Percentiles rank a stretch among this genome's conserved stretches.
Conservation (phyloP, 2,797 vertebrate genomes). For the Eleutherodactylus coqui region DNA sequence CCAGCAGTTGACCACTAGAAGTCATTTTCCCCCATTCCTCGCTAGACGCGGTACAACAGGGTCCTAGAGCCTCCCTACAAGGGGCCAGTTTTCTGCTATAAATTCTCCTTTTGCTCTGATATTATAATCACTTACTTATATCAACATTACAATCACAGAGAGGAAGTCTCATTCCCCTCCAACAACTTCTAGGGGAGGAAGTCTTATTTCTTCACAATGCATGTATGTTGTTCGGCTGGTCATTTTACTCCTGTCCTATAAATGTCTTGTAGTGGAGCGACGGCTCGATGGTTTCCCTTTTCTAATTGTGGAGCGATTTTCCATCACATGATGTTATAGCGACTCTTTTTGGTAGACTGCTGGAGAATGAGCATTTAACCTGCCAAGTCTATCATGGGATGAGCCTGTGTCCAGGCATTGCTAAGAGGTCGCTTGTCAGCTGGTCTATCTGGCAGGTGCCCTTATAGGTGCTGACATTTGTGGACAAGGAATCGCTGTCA, state of each 20-base stretch:
- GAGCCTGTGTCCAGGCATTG: background rate
- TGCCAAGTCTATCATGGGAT: background rate
- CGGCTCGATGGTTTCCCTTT: background rate
- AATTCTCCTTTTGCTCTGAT: no score
- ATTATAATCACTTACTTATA: no score
- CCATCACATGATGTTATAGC: background rate
- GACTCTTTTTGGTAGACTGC: background rate
- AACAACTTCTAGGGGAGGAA: no score
- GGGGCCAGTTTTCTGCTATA: no score
- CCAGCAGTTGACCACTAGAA: no score
- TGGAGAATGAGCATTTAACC: background rate
- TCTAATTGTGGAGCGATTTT: background rate
- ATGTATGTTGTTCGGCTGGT: background rate
- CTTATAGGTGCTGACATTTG: background rate
- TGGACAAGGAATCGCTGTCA: background rate
- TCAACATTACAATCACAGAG: no score
- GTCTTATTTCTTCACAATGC: no score
- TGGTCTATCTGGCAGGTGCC: slow-evolving; percentile 9
- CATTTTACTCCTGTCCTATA: background rate
- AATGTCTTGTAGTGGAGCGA: background rate
- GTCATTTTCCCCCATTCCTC: no score
- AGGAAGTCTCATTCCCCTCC: no score
- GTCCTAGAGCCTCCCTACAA: no score
- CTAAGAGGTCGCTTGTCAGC: slow-evolving; percentile 21
- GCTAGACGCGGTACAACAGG: no score